phyloP scores from a whole-genome alignment of 2,113 vertebrate genomes.

The Oryzias curvinotus region DNA sequence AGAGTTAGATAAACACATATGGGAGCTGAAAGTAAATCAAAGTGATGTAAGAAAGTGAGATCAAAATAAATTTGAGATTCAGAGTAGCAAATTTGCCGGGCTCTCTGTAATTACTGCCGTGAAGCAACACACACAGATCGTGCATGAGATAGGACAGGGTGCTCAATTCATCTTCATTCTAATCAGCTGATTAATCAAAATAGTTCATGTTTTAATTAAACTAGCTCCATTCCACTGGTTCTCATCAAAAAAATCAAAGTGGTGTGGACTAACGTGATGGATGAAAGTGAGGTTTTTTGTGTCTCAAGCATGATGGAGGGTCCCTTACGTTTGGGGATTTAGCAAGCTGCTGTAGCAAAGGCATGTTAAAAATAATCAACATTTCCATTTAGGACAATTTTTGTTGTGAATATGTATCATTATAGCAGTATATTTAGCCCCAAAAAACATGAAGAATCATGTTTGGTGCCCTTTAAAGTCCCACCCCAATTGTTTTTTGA shows the following conservation, averaged over 20 bases:
- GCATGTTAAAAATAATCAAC: too few relatives aligned
- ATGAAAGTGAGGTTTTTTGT: constrained; percentile 46
- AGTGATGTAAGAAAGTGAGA: constrained; percentile 39
- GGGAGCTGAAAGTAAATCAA: constrained; percentile 29
- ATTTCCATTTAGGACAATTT: too few relatives aligned
- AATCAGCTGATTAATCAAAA: constrained; percentile 65
- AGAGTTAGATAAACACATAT: constrained; percentile 4
- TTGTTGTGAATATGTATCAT: too few relatives aligned
- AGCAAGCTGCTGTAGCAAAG: too few relatives aligned
- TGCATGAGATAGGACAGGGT: constrained; percentile 31
- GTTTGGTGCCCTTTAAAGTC: too few relatives aligned
- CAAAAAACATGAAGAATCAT: too few relatives aligned
- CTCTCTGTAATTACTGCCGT: constrained; percentile 48
- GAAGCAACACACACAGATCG: constrained; percentile 43
- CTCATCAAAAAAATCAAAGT: constrained; percentile 50
- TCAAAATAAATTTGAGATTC: constrained; percentile 50
- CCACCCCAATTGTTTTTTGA: too few relatives aligned
- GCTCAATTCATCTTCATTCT: constrained; percentile 49
- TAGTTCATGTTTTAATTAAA: constrained; percentile 62
- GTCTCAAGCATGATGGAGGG: constrained; percentile 27
- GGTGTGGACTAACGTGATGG: constrained; percentile 43
- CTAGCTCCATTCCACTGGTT: constrained; percentile 50
- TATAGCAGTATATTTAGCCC: too few relatives aligned
- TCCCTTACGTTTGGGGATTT: neutral
- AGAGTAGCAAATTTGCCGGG: constrained; percentile 38